Evolutionary conservation across 2,113 vertebrate genomes (phyloP).

Genomic region (Rhinogobius similis): DNA sequence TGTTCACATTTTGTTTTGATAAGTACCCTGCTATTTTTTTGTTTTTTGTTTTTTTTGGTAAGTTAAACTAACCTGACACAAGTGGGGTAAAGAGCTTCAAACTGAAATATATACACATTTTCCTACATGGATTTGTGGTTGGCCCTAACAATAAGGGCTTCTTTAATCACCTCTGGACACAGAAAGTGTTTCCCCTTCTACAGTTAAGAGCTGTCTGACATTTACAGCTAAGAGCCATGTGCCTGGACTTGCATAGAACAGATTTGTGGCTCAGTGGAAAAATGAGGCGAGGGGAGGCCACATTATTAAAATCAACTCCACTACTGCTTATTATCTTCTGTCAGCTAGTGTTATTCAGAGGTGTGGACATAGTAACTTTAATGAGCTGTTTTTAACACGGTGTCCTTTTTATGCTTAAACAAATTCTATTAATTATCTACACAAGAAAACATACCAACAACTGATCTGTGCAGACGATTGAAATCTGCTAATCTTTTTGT

Average conservation of each 20-base stretch:
- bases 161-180: conserved; percentile 53
- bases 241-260: conserved; percentile 37
- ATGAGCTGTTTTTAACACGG: conserved; percentile 65
- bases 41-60: too few species aligned
- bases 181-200: conserved; percentile 48
- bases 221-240: conserved; percentile 54
- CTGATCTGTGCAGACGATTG: conserved; percentile 34
- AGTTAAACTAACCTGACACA: conserved; percentile 6
- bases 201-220: conserved; percentile 58
- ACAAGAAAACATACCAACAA: conserved; percentile 34
- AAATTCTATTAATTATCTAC: conserved; percentile 63
- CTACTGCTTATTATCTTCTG: conserved; percentile 61
- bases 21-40: background rate
- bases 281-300: conserved; percentile 42
- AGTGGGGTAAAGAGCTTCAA: conserved; percentile 1
- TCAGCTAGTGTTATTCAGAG: conserved; percentile 57
- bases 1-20: background rate
- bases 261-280: conserved; percentile 42
- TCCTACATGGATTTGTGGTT: conserved; percentile 37
- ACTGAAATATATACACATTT: conserved; percentile 28
- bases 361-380: conserved; percentile 72
- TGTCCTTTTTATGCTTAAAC: conserved; percentile 47
- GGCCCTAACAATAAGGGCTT: conserved; percentile 34
- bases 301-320: conserved; percentile 54
- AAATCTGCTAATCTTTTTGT: conserved; percentile 41